Evolutionary conservation across 2,888 invertebrate species (phyloP).

Genomic region (Liposcelis brunnea): DNA sequence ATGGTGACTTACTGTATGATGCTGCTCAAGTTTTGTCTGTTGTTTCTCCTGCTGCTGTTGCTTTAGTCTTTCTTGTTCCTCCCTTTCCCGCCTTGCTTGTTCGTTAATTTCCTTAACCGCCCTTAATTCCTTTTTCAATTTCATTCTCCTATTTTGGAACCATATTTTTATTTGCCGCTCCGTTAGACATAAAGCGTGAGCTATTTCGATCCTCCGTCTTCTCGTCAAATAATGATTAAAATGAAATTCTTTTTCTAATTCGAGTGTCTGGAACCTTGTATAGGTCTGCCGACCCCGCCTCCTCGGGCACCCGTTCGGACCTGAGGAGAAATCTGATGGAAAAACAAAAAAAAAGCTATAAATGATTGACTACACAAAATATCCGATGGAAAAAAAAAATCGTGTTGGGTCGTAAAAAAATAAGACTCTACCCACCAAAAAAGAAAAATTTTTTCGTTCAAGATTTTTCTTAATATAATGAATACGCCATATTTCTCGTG

Average conservation of each 20-base stretch:
- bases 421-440: background rate
- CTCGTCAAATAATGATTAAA: conserved; percentile 95
- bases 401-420: background rate
- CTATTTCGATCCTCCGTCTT: conserved; percentile 90
- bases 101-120: conserved; percentile 80
- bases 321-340: conserved; percentile 37
- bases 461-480: no score
- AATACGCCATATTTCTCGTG: no score
- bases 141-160: conserved; percentile 60
- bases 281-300: conserved; percentile 93
- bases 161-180: conserved; percentile 95
- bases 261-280: conserved; percentile 94
- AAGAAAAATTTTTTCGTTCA: no score
- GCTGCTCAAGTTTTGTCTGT: conserved; percentile 57
- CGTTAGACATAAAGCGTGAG: conserved; percentile 87
- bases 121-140: conserved; percentile 21
- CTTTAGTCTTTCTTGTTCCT: conserved; percentile 82
- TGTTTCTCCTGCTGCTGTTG: conserved; percentile 71
- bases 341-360: conserved; percentile 4
- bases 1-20: conserved; percentile 50
- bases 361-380: background rate
- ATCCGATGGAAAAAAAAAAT: background rate
- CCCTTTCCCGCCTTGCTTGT: conserved; percentile 75
- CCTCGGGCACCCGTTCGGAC: conserved; percentile 88
- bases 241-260: conserved; percentile 96